Evolutionary conservation across 2,888 invertebrate genomes (phyloP), one percentile per base, ranked within the genome.

Genomic region (Lissonota sp.): DNA sequence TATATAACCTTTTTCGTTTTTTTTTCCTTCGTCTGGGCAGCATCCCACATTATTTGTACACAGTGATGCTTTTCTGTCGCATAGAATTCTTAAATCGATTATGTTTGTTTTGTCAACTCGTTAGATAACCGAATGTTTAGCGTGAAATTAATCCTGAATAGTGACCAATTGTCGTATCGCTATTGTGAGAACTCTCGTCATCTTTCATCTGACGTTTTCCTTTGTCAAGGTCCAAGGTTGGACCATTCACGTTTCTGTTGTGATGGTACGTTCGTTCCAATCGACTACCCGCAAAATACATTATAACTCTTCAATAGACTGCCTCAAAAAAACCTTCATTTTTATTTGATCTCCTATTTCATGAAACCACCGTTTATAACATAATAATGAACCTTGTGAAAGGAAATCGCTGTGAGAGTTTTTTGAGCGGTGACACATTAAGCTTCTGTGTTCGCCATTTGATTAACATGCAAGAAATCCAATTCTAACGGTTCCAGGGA

Each of bases 201-300:
- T 75, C 62, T 67, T 55, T 71, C 69, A 73, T 83, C 66, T 80
- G 83, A 81, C 76, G 69, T 77, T 84, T 66, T 80, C 46, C 78
- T 78, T 82, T 84, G 80, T 83, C 80, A 75, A 80, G 49, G 42
- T 73, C 49, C 78, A 80, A 80, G 78, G 82, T 78, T 80, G 60
- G 57, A 60, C 58, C 51, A 39, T 71, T 57, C 39, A 10, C n/a
- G 1, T 39, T 12, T 39, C 40, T 55, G 8, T 40, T n/a, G 49
- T 46, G 37, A 51, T 57, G 16, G 63, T n/a, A 12, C 49, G 46
- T 46, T 69, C 16, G 5, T 62, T 39, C 46, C 8, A 8, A 14
- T 14, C 44, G 62, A 4, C 44, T 53, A 14, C 7, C 14, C 14
- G 14, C 6, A 14, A 53, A 53, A 53, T 16, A 14, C 14, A 12